Evolutionary conservation across 2,888 invertebrate genomes (phyloP), one percentile per base, ranked within the genome.

Genomic region (Chelonus formosanus): DNA sequence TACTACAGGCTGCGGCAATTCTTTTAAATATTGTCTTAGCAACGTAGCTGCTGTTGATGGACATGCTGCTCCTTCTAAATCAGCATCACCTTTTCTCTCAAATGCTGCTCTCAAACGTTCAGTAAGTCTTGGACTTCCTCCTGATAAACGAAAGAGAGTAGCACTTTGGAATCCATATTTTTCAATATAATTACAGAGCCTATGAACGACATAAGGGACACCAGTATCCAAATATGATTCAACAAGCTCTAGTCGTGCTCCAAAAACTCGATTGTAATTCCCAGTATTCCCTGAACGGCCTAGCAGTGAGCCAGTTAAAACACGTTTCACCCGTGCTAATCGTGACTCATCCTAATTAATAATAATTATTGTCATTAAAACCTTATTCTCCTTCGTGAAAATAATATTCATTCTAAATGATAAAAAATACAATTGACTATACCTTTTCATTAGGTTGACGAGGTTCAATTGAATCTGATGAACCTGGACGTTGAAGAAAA

Each of bases 11-110:
- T 85, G 84, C 5, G 86, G 86, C 61, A 89, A 78, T 74, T 88
- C 88, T 70, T 88, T 82, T 43, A 89, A 82, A 76, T 87, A 89
- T 62, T 87, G 84, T 68, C 88, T 86, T 45, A 89, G 85, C 52
- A 89, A 78, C 3, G 87, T 86, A 2, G 88, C 88, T 5, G 88
- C 87, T 3, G 88, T 87, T 68, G 87, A 85, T 35, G 87, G 83
- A 73, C 88, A 88, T 7, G 83, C 85, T 3, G 82, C 85, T 52
- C 82, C 82, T 67, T 85, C 85, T 67, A 88, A 79, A 71, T 87
- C 86, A 45, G 87, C 88, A 76, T 88, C 87, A 3, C 88, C 87
- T 32, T 84, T 80, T 54, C 83, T 80, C 73, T 89, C 88, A 77
- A 88, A 88, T 5, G 85, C 80, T 5, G 79, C 75, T 68, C 85